A percentile compares a stretch with the other conserved stretches of the same genome.
These are phyloP conservation scores for Agriopis leucophaearia DNA, from an alignment of 2,888 invertebrate species.

Conservation along the genomic window DNA sequence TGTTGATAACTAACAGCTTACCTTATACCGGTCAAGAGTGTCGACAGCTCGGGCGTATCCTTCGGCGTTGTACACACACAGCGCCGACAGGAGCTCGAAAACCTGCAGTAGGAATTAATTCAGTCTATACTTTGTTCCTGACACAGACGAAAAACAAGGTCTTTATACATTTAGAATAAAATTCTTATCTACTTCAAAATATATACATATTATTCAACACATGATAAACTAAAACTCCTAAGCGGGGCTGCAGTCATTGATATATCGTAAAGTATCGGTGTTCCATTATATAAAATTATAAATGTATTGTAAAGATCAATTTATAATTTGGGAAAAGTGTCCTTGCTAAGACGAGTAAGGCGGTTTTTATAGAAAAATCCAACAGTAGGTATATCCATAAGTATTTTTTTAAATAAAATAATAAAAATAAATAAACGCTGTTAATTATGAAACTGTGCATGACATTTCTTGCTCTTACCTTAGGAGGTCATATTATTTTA, in stretches of 20 bases:
- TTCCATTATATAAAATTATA: too few relatives aligned
- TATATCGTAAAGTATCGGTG: too few relatives aligned
- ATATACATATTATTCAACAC: too few relatives aligned
- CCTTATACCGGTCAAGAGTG: constrained; percentile 97
- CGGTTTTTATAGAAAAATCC: not conserved
- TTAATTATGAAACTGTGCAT: not conserved
- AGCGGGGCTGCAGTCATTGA: too few relatives aligned
- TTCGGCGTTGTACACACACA: constrained; percentile 97
- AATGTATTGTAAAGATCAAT: too few relatives aligned
- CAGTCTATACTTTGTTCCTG: not conserved
- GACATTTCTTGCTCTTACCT: not conserved
- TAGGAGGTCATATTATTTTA: not conserved
- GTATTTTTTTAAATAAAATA: not conserved
- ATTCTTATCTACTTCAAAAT: too few relatives aligned
- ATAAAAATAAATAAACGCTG: not conserved
- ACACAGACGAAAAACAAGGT: not conserved
- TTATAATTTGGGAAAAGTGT: not conserved
- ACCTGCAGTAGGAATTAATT: constrained; percentile 80
- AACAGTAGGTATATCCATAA: not conserved
- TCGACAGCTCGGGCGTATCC: constrained; percentile 95
- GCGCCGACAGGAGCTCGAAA: constrained; percentile 96
- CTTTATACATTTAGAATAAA: too few relatives aligned
- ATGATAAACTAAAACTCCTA: too few relatives aligned
- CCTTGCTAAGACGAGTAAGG: not conserved
- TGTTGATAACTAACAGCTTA: constrained; percentile 69